phyloP scores from a whole-genome alignment of 1,140 invertebrate genomes.

The Tetragonula clypearis region DNA sequence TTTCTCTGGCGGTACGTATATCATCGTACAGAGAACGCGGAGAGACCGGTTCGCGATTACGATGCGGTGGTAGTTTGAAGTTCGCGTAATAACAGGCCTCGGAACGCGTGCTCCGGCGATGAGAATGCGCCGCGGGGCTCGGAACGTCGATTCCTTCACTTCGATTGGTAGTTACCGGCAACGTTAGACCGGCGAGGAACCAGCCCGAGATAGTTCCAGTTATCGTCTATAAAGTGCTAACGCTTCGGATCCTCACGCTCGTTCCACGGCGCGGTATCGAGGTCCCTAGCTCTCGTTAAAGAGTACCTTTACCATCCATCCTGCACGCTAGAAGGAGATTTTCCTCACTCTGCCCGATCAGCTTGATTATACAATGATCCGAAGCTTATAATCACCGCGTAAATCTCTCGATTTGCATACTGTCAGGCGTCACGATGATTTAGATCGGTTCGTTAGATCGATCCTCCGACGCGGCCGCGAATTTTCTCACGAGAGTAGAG shows the following conservation, averaged over 20 bases:
- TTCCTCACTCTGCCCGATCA: not conserved
- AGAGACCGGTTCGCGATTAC: conserved; percentile 51
- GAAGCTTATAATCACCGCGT: not conserved
- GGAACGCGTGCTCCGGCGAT: conserved; percentile 48
- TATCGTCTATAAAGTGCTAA: conserved; percentile 60
- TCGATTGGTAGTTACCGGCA: conserved; percentile 56
- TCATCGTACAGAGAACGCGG: conserved; percentile 5
- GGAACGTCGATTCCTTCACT: conserved; percentile 51
- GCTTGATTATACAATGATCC: not conserved
- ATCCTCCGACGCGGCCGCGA: not conserved
- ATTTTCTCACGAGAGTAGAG: not conserved
- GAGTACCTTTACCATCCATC: not conserved
- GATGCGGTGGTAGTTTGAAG: conserved; percentile 58
- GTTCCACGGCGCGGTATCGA: conserved; percentile 5
- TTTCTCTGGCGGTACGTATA: not conserved
- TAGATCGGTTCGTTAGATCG: not conserved
- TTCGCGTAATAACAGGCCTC: conserved; percentile 60
- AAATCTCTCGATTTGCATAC: conserved; percentile 14
- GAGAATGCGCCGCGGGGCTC: conserved; percentile 54
- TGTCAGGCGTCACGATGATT: not conserved
- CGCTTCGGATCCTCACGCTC: conserved; percentile 40
- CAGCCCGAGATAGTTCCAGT: conserved; percentile 57
- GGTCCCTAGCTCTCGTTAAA: conserved; percentile 37
- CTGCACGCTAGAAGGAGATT: not conserved
- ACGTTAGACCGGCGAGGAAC: conserved; percentile 12